Evolutionary conservation across 2,888 invertebrate genomes (phyloP).

Genomic region (Branchellion lobata): DNA sequence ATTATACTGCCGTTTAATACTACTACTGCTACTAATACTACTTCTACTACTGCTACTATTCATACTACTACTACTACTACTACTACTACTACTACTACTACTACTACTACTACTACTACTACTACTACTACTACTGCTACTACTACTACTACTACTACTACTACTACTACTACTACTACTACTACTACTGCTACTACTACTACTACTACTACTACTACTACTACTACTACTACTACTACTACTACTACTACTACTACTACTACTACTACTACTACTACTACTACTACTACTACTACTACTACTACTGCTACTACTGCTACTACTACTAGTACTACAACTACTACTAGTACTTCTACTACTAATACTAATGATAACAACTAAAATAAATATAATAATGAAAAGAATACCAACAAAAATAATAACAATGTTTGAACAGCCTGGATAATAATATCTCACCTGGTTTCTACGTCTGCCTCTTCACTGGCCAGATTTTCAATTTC

Average conservation of each 20-base stretch:
- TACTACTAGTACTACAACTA: too few relatives aligned
- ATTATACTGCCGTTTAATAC: too few relatives aligned
- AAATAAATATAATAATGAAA: too few relatives aligned
- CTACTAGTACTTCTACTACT: too few relatives aligned
- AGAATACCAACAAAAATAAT: too few relatives aligned
- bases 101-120: conserved; percentile 46
- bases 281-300: conserved; percentile 18
- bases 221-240: conserved; percentile 6
- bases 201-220: conserved; percentile 32
- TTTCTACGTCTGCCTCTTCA: not conserved
- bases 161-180: conserved; percentile 46
- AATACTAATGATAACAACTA: not conserved
- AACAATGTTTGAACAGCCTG: too few relatives aligned
- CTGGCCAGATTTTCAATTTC: conserved; percentile 5
- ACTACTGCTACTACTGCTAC: conserved; percentile 6
- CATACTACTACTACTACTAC: conserved; percentile 34
- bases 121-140: conserved; percentile 46
- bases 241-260: conserved; percentile 29
- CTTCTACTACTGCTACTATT: conserved; percentile 15
- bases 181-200: conserved; percentile 44
- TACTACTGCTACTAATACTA: conserved; percentile 44
- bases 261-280: conserved; percentile 26
- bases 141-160: conserved; percentile 46
- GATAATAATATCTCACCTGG: conserved; percentile 13
- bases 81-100: conserved; percentile 42